Conservation (phyloP, 2,113 vertebrate genomes). For the Verasper variegatus region DNA sequence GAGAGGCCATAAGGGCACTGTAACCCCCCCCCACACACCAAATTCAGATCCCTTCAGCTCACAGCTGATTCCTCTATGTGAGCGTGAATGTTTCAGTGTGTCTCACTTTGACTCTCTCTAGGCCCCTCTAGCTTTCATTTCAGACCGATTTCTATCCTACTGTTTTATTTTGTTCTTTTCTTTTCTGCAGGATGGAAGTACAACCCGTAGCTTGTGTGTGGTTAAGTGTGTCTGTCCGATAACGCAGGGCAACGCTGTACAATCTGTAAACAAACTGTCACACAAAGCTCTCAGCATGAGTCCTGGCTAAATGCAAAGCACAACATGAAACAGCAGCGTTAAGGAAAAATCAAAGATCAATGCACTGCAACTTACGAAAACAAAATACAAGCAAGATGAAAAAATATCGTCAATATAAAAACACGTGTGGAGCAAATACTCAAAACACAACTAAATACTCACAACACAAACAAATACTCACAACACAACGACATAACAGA, state of each 20-base stretch:
- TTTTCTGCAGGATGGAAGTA: slow-evolving; percentile 49
- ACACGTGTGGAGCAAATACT: background rate
- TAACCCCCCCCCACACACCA: slow-evolving; percentile 48
- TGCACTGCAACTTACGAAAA: background rate
- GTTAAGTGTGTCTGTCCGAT: slow-evolving; percentile 48
- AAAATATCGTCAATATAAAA: background rate
- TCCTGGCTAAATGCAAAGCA: slow-evolving; percentile 35
- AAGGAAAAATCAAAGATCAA: background rate
- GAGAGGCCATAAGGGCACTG: slow-evolving; percentile 77
- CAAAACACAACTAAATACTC: too few species aligned
- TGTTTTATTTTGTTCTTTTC: slow-evolving; percentile 25
- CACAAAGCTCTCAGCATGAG: slow-evolving; percentile 15
- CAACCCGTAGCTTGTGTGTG: slow-evolving; percentile 48
- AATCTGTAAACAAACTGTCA: slow-evolving; percentile 53
- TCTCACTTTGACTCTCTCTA: slow-evolving; percentile 70
- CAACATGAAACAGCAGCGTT: background rate
- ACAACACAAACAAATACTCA: too few species aligned
- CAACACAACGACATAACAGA: background rate
- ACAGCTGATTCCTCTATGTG: slow-evolving; percentile 70
- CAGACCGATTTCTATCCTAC: slow-evolving; percentile 58
- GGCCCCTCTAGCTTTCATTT: slow-evolving; percentile 78
- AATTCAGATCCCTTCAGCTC: slow-evolving; percentile 75
- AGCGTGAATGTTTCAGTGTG: slow-evolving; percentile 58
- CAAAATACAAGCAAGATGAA: background rate
- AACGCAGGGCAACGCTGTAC: slow-evolving; percentile 46